phyloP scores from a whole-genome alignment of 2,113 vertebrate species.

The Antigone vipio region DNA sequence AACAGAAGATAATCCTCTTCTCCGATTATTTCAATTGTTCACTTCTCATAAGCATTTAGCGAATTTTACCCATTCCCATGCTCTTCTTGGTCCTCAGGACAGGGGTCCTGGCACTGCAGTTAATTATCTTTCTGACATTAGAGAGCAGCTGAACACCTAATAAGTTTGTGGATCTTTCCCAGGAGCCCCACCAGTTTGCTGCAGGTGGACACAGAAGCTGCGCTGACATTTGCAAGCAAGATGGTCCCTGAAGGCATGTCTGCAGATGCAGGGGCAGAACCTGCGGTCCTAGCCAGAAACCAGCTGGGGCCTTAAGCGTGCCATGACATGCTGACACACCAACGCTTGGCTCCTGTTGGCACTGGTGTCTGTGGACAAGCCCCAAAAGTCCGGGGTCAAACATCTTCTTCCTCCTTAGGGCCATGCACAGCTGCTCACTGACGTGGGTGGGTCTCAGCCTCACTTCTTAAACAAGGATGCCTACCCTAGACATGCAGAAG shows the following conservation, averaged over 20 bases:
- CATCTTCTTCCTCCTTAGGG: background rate
- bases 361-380: background rate
- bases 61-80: background rate
- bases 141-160: background rate
- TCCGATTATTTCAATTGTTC: background rate
- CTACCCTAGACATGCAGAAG: background rate
- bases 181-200: background rate
- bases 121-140: background rate
- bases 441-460: accelerated
- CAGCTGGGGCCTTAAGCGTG: accelerated
- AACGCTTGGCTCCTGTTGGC: background rate
- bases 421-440: background rate
- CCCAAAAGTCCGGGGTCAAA: background rate
- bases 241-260: accelerated
- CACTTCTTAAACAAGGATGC: background rate
- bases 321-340: background rate
- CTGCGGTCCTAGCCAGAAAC: background rate
- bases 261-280: background rate
- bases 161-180: background rate
- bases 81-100: background rate
- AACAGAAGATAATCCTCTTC: background rate
- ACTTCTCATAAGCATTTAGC: background rate
- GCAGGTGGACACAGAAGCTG: background rate
- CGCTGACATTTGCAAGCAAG: background rate
- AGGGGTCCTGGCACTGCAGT: background rate